These are phyloP conservation scores for Teleiodes luculella DNA, from an alignment of 2,888 invertebrate species.

Conservation along the genomic window DNA sequence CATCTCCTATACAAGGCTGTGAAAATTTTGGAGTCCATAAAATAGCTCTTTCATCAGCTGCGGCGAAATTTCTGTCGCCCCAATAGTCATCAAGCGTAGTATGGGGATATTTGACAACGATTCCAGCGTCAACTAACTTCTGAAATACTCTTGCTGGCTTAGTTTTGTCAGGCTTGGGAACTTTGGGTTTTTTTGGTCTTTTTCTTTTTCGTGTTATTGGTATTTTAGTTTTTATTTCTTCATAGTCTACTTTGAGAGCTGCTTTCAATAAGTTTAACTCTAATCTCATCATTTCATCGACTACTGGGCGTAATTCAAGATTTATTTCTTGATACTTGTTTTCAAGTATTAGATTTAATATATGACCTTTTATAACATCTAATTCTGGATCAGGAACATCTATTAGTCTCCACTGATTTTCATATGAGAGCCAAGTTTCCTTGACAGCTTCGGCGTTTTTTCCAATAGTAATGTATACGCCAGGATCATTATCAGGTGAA, in stretches of 20 bases:
- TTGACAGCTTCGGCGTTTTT: constrained; percentile 36
- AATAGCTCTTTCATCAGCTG: constrained; percentile 68
- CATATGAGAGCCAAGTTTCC: constrained; percentile 50
- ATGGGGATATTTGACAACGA: constrained; percentile 82
- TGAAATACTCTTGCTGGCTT: constrained; percentile 83
- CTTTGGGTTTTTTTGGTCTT: constrained; percentile 60
- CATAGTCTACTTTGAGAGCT: constrained; percentile 68
- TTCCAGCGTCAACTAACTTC: constrained; percentile 82
- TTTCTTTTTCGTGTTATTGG: constrained; percentile 55
- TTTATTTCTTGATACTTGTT: constrained; percentile 82
- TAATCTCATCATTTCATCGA: constrained; percentile 83
- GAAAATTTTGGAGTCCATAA: constrained; percentile 68
- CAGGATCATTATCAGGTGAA: constrained; percentile 66
- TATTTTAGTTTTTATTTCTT: constrained; percentile 31
- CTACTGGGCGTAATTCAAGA: constrained; percentile 81
- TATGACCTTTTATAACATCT: constrained; percentile 80
- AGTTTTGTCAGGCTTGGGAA: constrained; percentile 81
- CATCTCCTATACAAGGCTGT: constrained; percentile 78
- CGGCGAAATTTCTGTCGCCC: constrained; percentile 83
- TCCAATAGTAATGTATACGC: constrained; percentile 51
- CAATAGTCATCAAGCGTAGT: constrained; percentile 80
- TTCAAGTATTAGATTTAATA: constrained; percentile 82
- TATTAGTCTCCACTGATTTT: constrained; percentile 57
- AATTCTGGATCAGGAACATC: constrained; percentile 65
- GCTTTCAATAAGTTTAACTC: constrained; percentile 75